Base-by-base conservation (phyloP, 1,140 invertebrate species). In the Drosophila orosa region DNA sequence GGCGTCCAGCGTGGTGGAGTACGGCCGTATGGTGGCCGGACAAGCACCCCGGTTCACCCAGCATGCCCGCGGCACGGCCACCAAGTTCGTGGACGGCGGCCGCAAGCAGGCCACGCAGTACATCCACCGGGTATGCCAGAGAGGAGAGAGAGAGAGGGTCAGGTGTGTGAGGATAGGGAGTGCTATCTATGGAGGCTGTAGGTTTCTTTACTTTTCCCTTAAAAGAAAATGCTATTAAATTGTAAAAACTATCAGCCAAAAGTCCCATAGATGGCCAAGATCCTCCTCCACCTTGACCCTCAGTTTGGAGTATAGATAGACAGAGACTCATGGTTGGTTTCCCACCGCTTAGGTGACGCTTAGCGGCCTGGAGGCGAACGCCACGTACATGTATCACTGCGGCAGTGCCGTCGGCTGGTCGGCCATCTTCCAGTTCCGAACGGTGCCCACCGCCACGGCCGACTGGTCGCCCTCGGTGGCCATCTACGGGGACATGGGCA, bases 401-500 rank as follows among this genome's bases (percentile, higher is more conserved):
- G 98, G 98, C 25, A 97, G 97, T 65, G 82, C 92, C 17, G 91
- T 93, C 19, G 97, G 97, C 13, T 98, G 97, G 97, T 98, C 97
- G 1, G 93, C 95, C 55, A 44, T 94, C 45, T 98, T 96, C 92
- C 95, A 92, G 74, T 97, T 98, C 91, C 94, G 93, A 58, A 96
- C 96, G 0, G 40, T 83, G 25, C 93, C 94, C 19, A 95, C 94
- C 0, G 78, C 91, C 9, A 93, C 65, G 7, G 93, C 94, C 8
- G 90, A 94, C 45, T 98, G 97, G 97, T 94, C 95, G 42, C 96
- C 97, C 0, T 92, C 94, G n/a, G 92, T 99, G 33, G 97, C 96
- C 17, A 94, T 99, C 61, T 99, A 95, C 91, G 98, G 98, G 0
- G 98, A 98, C 92, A 96, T 99, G 95, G 98, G 98, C 3, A 97